phyloP scores from a whole-genome alignment of 2,888 invertebrate genomes.

The Aspidiotus destructor region DNA sequence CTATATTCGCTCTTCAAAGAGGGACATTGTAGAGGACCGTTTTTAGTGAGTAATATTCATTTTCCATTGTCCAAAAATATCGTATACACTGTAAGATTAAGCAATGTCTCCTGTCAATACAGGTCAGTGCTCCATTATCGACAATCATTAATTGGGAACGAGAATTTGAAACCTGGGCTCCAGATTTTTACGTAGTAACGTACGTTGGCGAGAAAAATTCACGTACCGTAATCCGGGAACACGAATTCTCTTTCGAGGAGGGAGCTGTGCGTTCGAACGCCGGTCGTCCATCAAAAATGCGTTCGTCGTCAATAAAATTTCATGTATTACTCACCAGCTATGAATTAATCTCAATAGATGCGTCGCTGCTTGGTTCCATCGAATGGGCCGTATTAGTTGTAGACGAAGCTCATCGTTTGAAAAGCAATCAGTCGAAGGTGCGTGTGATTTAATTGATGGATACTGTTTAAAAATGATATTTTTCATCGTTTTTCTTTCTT shows the following conservation, averaged over 20 bases:
- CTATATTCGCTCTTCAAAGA: constrained; percentile 95
- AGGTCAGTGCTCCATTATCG: constrained; percentile 85
- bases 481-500: too few relatives aligned
- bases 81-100: too few relatives aligned
- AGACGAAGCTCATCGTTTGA: constrained; percentile 97
- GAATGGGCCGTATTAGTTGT: constrained; percentile 98
- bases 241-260: constrained; percentile 93
- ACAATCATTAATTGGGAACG: constrained; percentile 99
- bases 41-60: constrained; percentile 52
- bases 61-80: too few relatives aligned
- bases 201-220: constrained; percentile 84
- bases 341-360: constrained; percentile 92
- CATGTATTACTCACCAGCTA: constrained; percentile 97
- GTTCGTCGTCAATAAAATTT: constrained; percentile 79
- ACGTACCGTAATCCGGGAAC: constrained; percentile 85
- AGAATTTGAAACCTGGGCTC: constrained; percentile 99
- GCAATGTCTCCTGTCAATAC: neutral
- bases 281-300: constrained; percentile 58
- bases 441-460: neutral
- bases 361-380: constrained; percentile 90
- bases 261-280: constrained; percentile 55
- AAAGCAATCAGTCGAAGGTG: constrained; percentile 95
- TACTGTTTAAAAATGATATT: too few relatives aligned
- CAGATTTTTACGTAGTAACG: constrained; percentile 89
- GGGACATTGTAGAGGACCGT: constrained; percentile 95